Evolutionary conservation across 2,113 vertebrate genomes (phyloP).

Genomic region (Alaudala cheleensis): DNA sequence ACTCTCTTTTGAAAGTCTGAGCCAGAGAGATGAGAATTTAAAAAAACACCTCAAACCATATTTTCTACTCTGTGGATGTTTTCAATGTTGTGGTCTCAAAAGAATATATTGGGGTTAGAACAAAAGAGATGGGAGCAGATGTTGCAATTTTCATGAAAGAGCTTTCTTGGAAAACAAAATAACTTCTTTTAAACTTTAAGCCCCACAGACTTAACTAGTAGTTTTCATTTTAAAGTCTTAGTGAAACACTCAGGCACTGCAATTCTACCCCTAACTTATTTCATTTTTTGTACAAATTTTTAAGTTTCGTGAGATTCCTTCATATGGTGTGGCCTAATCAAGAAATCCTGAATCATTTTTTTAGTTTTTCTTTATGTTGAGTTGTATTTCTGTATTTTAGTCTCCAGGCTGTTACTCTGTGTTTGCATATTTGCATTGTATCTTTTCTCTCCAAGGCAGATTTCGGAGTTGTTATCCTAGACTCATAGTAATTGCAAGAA

Average conservation of each 20-base stretch:
- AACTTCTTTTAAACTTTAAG: background rate
- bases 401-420: background rate
- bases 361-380: background rate
- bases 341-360: background rate
- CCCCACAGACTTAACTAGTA: background rate
- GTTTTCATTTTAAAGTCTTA: constrained; percentile 29
- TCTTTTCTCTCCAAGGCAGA: constrained; percentile 6
- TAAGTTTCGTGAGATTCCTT: background rate
- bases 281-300: background rate
- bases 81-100: constrained; percentile 17
- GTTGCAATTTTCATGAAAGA: constrained; percentile 15
- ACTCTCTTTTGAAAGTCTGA: constrained; percentile 9
- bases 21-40: background rate
- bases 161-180: background rate
- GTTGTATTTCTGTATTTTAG: background rate
- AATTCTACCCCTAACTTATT: background rate
- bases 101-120: background rate
- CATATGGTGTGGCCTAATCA: background rate
- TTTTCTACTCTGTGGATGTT: constrained; percentile 15
- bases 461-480: constrained; percentile 38
- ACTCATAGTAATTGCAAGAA: constrained; percentile 47
- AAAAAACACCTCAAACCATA: background rate
- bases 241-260: background rate
- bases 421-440: background rate
- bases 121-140: background rate